Conservation (phyloP, 2,888 invertebrate species). For the Bhutanitis thaidina region DNA sequence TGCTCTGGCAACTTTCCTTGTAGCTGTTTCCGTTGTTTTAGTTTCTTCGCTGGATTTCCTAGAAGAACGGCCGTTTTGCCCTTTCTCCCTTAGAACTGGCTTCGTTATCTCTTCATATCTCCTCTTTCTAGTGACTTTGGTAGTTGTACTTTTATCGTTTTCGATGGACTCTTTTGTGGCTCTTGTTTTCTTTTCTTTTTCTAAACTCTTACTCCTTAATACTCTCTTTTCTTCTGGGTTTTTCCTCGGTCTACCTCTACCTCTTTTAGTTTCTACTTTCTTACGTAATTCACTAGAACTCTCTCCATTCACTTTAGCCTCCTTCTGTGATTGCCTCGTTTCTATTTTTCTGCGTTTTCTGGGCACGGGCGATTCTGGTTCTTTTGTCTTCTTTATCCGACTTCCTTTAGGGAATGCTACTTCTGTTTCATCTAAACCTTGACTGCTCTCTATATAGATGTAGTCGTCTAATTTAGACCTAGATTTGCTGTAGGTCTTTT, state of each 20-base stretch:
- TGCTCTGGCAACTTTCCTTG: conserved; percentile 48
- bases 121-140: conserved; percentile 54
- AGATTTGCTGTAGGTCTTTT: conserved; percentile 64
- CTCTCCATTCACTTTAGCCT: conserved; percentile 32
- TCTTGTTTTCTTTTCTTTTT: conserved; percentile 41
- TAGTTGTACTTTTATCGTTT: conserved; percentile 56
- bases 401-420: conserved; percentile 57
- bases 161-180: conserved; percentile 68
- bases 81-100: conserved; percentile 66
- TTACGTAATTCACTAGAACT: conserved; percentile 32
- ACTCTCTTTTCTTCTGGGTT: conserved; percentile 31
- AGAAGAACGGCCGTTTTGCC: conserved; percentile 56
- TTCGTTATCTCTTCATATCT: conserved; percentile 53
- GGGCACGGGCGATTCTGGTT: conserved; percentile 50
- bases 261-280: conserved; percentile 33
- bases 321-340: conserved; percentile 32
- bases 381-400: conserved; percentile 41
- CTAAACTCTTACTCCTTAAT: conserved; percentile 21
- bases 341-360: conserved; percentile 61
- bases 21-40: conserved; percentile 23
- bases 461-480: conserved; percentile 66
- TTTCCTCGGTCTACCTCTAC: conserved; percentile 30
- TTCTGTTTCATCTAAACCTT: conserved; percentile 58
- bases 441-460: conserved; percentile 64
- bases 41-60: conserved; percentile 32